Evolutionary conservation across 2,888 invertebrate species (phyloP), one percentile per base, ranked within the genome.

Genomic region (Heliconius hortense): DNA sequence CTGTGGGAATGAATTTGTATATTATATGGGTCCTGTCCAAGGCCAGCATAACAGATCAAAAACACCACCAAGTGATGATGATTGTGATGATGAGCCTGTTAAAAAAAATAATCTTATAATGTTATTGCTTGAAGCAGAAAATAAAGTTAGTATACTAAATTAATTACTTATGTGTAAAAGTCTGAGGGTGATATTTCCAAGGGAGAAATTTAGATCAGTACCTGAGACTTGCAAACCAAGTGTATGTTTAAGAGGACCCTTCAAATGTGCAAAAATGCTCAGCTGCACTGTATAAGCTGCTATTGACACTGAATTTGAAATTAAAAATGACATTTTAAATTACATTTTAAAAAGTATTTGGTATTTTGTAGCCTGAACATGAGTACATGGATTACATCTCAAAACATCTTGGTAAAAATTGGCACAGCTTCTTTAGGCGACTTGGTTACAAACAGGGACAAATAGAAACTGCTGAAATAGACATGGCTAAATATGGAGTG

Each of bases 361-460:
- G 31, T 31, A 24, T 71, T 7, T 90, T 89, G 13, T 85, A 93
- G 90, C 89, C 95, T 28, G 92, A 90, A 67, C 87, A 90, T 78
- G 92, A 94, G 69, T 95, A 95, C 81, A 91, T 96, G 81, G 90
- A 94, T 80, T 89, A 94, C 75, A 88, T 96, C 80, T 94, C 96
- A 62, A 94, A 94, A 76, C 95, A 96, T 84, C 89, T 96, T 56
- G 95, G 95, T 21, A 92, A 90, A 76, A 94, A 94, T 48, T 96
- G 96, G 96, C 92, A 93, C 80, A 90, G 90, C 74, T 87, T 95
- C 74, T 95, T 95, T 75, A 90, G 95, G 81, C 88, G 87, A 66
- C 86, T 96, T 26, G 94, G 94, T 5, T 96, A 94, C 82, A 92
- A 94, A 1, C 94, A 95, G 75, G 96, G 95, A 0, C 93, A 95